Percentiles rank a stretch among this genome's conserved stretches.
Evolutionary conservation across 2,797 vertebrate genomes (phyloP).

Genomic region (Cercopithecus diana): DNA sequence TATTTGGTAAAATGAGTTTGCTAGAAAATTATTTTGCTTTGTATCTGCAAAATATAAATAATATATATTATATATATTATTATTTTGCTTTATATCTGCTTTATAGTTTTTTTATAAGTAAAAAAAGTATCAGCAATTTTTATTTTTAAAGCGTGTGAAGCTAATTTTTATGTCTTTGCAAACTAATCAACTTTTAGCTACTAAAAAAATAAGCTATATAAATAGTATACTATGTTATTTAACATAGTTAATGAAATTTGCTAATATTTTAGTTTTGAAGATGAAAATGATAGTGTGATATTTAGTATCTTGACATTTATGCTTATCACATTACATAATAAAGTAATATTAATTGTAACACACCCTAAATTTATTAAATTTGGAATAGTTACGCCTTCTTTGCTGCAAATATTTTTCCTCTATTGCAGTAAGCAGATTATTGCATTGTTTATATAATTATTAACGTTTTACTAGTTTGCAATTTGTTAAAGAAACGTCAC

Average conservation of each 20-base stretch:
- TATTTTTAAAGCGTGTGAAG: background rate
- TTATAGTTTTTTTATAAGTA: background rate
- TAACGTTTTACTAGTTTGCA: constrained; percentile 21
- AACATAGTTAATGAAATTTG: constrained; percentile 11
- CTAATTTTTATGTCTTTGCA: background rate
- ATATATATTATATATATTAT: no score
- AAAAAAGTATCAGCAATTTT: background rate
- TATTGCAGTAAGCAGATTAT: constrained; percentile 29
- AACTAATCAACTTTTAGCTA: background rate
- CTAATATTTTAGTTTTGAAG: background rate
- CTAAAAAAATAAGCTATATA: background rate
- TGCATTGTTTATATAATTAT: background rate
- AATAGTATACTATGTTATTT: background rate
- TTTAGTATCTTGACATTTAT: background rate
- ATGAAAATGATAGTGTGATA: background rate
- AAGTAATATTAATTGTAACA: constrained; percentile 13
- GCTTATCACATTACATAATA: constrained; percentile 14
- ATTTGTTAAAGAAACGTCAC: background rate
- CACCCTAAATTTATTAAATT: background rate
- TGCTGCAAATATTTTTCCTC: constrained; percentile 11
- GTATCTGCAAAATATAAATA: background rate
- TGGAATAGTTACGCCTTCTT: constrained; percentile 24
- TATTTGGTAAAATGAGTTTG: constrained; percentile 5
- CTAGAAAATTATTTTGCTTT: constrained; percentile 24
- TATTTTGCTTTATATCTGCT: constrained; percentile 52